Conservation (phyloP, 1,140 invertebrate species). For the Chrysoperla carnea region DNA sequence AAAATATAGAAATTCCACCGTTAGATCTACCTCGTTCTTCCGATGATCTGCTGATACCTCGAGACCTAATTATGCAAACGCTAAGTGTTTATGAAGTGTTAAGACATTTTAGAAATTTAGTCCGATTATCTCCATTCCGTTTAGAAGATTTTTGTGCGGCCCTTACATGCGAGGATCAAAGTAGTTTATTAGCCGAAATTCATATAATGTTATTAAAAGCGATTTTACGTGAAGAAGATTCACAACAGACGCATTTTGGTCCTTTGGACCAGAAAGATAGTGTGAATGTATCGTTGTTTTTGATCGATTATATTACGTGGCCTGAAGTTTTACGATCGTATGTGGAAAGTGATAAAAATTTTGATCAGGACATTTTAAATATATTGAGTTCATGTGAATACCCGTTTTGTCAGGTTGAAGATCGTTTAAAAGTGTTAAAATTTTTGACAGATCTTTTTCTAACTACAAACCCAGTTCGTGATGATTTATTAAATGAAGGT, state of each 20-base stretch:
- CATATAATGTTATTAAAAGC: conserved; percentile 85
- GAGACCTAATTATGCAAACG: conserved; percentile 58
- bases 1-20: conserved; percentile 55
- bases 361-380: conserved; percentile 48
- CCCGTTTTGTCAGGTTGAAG: conserved; percentile 69
- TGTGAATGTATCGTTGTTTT: conserved; percentile 80
- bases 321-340: conserved; percentile 78
- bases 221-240: conserved; percentile 83
- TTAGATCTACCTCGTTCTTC: conserved; percentile 72
- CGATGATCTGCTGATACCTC: conserved; percentile 73
- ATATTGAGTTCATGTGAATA: conserved; percentile 66
- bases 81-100: conserved; percentile 87
- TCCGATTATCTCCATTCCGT: conserved; percentile 82
- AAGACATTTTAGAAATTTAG: conserved; percentile 73
- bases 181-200: conserved; percentile 73
- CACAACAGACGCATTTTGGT: conserved; percentile 87
- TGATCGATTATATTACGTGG: conserved; percentile 90
- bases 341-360: conserved; percentile 72
- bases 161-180: conserved; percentile 81
- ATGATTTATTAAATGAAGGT: conserved; percentile 88
- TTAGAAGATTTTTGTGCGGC: conserved; percentile 94
- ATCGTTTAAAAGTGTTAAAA: conserved; percentile 71
- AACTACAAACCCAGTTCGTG: conserved; percentile 79
- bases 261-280: conserved; percentile 92
- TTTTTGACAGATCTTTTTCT: conserved; percentile 89